Evolutionary conservation across 1,140 invertebrate genomes (phyloP), one percentile per base, ranked within the genome.

Genomic region (Drosophila pectinifera): DNA sequence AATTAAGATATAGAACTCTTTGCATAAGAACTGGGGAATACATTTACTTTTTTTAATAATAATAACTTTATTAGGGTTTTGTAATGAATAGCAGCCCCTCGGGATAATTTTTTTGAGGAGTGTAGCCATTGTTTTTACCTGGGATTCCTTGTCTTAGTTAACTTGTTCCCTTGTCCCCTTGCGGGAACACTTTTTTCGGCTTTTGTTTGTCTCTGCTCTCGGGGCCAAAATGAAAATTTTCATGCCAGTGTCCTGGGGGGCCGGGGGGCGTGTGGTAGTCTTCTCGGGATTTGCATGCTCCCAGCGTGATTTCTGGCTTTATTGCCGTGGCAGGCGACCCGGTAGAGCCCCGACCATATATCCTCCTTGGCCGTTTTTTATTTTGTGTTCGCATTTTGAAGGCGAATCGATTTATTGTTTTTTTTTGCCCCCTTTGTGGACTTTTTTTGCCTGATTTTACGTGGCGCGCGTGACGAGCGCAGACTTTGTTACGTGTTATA

Each of bases 321-420:
- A 65, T 59, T 63, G 72, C 58, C 59, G 49, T 65, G 49, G 28
- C 73, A 76, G 72, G 41, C 62, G 53, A 43, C 53, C 42, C 43
- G 31, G 39, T n/a, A 31, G 45, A 39, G 24, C 34, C 41, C 49
- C n/a, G 26, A 56, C 49, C 49, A 65, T 68, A 51, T 65, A 48
- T 63, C 31, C 5, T 49, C 14, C 43, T 41, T 43, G 56, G 24
- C 28, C 14, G 48, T 57, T 56, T 14, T 59, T 53, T 28, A 49
- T 39, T 67, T 38, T 38, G 14, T 22, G 26, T 26, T 13, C 14
- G 34, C 31, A 53, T 58, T 74, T 75, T 51, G 42, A 65, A 75
- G 73, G 55, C 64, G 59, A 63, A 83, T 83, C 80, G 80, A 83
- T 84, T 84, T 83, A 83, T 83, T 83, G 80, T 75, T 59, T 78